These are phyloP conservation scores for Ramphastos sulfuratus DNA, from an alignment of 2,113 vertebrate genomes.

Conservation along the genomic window DNA sequence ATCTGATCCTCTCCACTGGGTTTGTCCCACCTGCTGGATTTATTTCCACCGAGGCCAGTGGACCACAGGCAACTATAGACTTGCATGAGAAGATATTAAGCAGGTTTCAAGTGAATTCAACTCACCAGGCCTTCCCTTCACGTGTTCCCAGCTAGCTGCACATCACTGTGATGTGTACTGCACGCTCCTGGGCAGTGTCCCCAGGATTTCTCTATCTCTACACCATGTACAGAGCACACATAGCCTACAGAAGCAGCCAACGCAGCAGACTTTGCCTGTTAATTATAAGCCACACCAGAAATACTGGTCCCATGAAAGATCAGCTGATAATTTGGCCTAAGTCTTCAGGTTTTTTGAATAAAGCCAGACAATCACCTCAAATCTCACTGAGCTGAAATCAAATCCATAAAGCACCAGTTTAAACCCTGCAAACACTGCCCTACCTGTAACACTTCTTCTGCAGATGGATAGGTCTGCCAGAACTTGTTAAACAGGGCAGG, in stretches of 20 bases:
- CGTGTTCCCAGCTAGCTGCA: not conserved
- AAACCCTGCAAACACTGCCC: not conserved
- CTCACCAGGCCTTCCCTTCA: not conserved
- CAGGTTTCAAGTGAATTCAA: not conserved
- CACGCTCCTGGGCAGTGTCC: not conserved
- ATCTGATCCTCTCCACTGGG: not conserved
- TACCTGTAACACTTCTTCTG: constrained; percentile 91
- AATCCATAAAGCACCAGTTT: not conserved
- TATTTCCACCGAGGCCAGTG: not conserved
- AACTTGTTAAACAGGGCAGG: constrained; percentile 95
- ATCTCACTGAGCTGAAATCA: not conserved
- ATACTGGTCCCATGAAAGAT: not conserved
- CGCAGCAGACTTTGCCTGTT: not conserved
- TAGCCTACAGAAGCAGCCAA: not conserved
- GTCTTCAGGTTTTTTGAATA: not conserved
- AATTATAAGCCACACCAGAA: not conserved
- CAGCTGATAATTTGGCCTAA: not conserved
- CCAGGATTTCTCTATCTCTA: not conserved
- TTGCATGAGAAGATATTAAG: not conserved
- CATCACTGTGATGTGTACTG: not conserved
- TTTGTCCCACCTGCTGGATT: not conserved
- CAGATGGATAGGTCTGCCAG: constrained; percentile 89
- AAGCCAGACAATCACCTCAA: not conserved
- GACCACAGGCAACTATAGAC: not conserved
- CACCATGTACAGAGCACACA: not conserved